Evolutionary conservation across 2,113 vertebrate genomes (phyloP), one percentile per base, ranked within the genome.

Genomic region (Picathartes gymnocephalus): DNA sequence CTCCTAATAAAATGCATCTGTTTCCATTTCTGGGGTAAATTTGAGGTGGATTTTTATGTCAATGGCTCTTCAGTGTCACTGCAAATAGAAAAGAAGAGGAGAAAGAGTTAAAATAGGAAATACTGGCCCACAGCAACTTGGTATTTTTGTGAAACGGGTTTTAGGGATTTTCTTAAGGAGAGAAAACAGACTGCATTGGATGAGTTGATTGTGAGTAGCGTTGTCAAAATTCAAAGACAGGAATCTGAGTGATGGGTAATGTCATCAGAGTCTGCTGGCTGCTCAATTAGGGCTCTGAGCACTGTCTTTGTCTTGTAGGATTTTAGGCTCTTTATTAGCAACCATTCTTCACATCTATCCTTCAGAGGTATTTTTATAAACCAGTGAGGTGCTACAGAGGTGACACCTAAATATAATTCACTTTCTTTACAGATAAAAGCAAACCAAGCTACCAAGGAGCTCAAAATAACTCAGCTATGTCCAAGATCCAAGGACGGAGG

Each of bases 1-100:
- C 44, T 90, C 48, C 40, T 89, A 86, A 95, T 90, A 77, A 93
- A 88, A 70, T 25, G 50, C 78, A 85, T 95, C 77, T 93, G 80
- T 81, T 71, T 88, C 79, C 11, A 48, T 88, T 92, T 77, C 57
- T 82, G 66, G 68, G 16, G 65, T 73, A 80, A 87, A 80, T 56
- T 39, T 56, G 82, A 86, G 53, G 88, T 69, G 70, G 56, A 33
- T 86, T 94, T 91, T 90, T 83, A 48, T 35, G 57, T 44, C 86
- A 65, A 0, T 76, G 53, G 25, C 31, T 91, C 40, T 74, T 86
- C 57, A 17, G 1, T 37, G 35, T 71, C 60, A 35, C 8, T 48
- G 33, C 64, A 84, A 83, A 74, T 8, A 90, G 60, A 15, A 53
- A 62, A 74, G 39, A 79, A 73, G 39, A 83, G 47, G 40, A 74